These are phyloP conservation scores for Microchrysa polita DNA, from an alignment of 2,888 invertebrate genomes.

Conservation along the genomic window DNA sequence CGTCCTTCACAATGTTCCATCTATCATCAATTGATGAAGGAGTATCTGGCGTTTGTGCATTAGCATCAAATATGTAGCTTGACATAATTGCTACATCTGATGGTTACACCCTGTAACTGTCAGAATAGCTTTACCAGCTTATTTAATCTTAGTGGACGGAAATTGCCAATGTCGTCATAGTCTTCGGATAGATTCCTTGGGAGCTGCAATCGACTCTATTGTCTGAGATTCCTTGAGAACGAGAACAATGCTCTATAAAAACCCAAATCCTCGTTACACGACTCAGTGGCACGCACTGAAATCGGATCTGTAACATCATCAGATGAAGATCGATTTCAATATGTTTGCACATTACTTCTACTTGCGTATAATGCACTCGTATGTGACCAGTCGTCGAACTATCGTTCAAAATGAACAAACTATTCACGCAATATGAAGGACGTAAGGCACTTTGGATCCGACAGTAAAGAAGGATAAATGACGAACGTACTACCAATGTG, in stretches of 20 bases:
- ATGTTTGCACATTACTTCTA: slow-evolving; percentile 46
- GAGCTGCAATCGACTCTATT: background rate
- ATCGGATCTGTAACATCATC: slow-evolving; percentile 23
- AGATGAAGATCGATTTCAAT: slow-evolving; percentile 45
- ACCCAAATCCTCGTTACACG: slow-evolving; percentile 41
- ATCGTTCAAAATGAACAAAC: too few relatives aligned
- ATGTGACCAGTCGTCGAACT: too few relatives aligned
- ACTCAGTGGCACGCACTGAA: slow-evolving; percentile 44
- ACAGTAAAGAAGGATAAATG: too few relatives aligned
- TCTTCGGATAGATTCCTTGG: slow-evolving; percentile 21
- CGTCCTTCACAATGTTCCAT: too few relatives aligned
- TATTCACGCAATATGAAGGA: too few relatives aligned
- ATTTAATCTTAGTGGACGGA: slow-evolving; percentile 23
- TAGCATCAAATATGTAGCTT: too few relatives aligned
- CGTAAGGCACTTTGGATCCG: too few relatives aligned
- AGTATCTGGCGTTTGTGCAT: too few relatives aligned
- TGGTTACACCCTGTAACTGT: too few relatives aligned
- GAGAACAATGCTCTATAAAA: background rate
- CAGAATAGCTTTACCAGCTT: slow-evolving; percentile 9
- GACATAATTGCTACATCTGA: too few relatives aligned
- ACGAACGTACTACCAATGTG: too few relatives aligned
- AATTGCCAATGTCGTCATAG: slow-evolving; percentile 19
- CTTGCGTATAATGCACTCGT: background rate
- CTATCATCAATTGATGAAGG: too few relatives aligned
- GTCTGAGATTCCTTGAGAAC: background rate